Evolutionary conservation across 2,888 invertebrate genomes (phyloP).

Genomic region (Tetrapedia diversipes): DNA sequence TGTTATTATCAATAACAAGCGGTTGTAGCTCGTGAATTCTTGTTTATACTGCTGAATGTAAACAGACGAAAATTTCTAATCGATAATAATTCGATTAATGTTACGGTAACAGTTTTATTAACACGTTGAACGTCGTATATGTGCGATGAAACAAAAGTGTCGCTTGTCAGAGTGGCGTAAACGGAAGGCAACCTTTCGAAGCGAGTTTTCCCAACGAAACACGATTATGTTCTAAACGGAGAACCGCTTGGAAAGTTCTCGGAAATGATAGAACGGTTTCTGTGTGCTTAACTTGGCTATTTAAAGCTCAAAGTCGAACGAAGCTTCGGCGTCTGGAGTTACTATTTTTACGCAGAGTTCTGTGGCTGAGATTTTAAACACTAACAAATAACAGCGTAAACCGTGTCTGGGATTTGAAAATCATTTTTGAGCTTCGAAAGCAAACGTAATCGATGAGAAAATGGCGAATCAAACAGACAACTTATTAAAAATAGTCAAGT

Average conservation of each 20-base stretch:
- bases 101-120: background rate
- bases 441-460: background rate
- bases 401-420: background rate
- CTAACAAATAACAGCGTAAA: constrained; percentile 1
- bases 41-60: background rate
- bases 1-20: no score
- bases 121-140: background rate
- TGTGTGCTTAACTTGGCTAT: constrained; percentile 26
- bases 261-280: constrained; percentile 12
- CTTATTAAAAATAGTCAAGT: no score
- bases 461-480: no score
- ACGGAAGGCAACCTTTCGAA: background rate
- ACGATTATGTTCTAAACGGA: background rate
- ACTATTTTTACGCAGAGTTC: constrained; percentile 22
- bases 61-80: background rate
- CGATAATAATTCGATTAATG: background rate
- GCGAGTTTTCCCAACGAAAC: background rate
- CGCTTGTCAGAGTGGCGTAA: no score
- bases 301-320: constrained; percentile 16
- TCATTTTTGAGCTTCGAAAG: background rate
- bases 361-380: constrained; percentile 10
- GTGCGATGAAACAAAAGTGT: no score
- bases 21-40: background rate
- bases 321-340: constrained; percentile 11
- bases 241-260: background rate